phyloP scores from a whole-genome alignment of 2,888 invertebrate genomes.

The Dryadula phaetusa region DNA sequence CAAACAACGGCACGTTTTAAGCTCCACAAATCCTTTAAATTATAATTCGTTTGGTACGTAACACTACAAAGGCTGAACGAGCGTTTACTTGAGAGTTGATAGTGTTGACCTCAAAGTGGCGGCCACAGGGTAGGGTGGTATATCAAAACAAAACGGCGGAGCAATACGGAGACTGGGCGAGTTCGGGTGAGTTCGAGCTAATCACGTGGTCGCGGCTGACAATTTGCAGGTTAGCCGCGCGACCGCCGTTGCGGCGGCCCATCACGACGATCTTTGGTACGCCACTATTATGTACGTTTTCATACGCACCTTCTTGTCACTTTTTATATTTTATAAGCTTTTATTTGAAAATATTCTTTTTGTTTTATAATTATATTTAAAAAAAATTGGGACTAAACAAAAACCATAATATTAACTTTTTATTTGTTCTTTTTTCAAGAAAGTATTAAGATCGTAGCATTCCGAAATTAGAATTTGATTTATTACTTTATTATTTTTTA shows the following conservation, averaged over 20 bases:
- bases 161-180: constrained; percentile 39
- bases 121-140: constrained; percentile 47
- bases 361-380: not conserved
- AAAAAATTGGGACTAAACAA: not conserved
- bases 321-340: not conserved
- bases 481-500: too few species aligned
- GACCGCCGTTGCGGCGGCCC: constrained; percentile 51
- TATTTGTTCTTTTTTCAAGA: too few species aligned
- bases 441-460: too few species aligned
- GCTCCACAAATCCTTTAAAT: constrained; percentile 37
- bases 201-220: constrained; percentile 61
- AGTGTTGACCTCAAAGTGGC: constrained; percentile 49
- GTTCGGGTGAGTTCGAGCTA: constrained; percentile 54
- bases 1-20: not conserved
- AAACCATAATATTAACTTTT: not conserved
- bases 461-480: too few species aligned
- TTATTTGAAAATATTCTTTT: not conserved
- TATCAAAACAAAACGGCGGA: constrained; percentile 47
- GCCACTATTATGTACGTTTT: constrained; percentile 45
- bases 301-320: constrained; percentile 32
- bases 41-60: constrained; percentile 29
- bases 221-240: constrained; percentile 71
- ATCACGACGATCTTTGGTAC: constrained; percentile 46
- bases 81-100: constrained; percentile 45
- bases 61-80: constrained; percentile 28